Conservation (phyloP, 2,113 vertebrate genomes). For the Haliaeetus leucogaster region DNA sequence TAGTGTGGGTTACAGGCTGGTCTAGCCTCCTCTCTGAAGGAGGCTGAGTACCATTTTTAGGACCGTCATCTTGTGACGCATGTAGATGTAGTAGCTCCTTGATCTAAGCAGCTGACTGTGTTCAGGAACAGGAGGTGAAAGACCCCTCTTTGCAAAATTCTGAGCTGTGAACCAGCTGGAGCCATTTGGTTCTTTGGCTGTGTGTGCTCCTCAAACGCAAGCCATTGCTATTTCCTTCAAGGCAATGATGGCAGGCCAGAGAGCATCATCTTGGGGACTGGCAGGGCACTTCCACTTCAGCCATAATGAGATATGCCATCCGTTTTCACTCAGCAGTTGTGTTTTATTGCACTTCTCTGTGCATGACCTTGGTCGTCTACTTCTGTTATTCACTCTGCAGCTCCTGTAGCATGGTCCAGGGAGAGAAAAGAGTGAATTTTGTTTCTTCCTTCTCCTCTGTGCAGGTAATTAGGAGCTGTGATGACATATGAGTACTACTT, state of each 20-base stretch:
- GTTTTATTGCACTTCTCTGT: background rate
- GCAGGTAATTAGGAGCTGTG: background rate
- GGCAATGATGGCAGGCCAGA: background rate
- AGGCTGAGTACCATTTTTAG: background rate
- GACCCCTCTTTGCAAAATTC: background rate
- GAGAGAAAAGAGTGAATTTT: background rate
- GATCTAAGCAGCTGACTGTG: background rate
- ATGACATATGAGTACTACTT: background rate
- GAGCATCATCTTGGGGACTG: background rate
- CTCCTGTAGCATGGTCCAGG: background rate
- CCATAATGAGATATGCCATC: background rate
- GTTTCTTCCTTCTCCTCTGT: background rate
- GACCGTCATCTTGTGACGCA: background rate
- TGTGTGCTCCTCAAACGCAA: background rate
- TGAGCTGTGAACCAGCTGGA: background rate
- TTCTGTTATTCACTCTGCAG: background rate
- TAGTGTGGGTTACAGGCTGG: background rate
- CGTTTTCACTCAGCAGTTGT: background rate
- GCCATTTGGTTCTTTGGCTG: background rate
- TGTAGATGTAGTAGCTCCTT: background rate
- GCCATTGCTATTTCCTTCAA: background rate
- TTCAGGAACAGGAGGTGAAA: background rate
- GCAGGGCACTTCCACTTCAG: background rate
- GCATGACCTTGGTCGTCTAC: background rate
- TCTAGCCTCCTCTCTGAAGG: background rate